Evolutionary conservation across 2,113 vertebrate species (phyloP).

Genomic region (Saimiri boliviensis): DNA sequence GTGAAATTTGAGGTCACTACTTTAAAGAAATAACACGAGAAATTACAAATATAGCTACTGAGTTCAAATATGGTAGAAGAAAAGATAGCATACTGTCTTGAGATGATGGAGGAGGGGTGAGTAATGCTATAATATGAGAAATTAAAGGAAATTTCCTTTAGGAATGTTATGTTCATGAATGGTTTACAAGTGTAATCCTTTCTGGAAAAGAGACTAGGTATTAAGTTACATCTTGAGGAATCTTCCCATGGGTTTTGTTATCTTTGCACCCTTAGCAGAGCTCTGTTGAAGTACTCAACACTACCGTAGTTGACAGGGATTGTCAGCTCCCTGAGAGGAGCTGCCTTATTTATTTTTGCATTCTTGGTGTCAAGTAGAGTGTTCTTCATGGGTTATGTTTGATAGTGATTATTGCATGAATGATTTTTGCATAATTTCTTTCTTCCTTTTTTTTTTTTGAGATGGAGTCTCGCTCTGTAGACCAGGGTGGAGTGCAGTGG

Average conservation of each 20-base stretch:
- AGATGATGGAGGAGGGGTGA: not conserved
- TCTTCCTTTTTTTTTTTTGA: not conserved
- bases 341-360: not conserved
- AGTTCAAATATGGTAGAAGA: not conserved
- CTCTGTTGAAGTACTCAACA: not conserved
- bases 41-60: not conserved
- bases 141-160: not conserved
- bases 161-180: not conserved
- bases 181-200: not conserved
- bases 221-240: not conserved
- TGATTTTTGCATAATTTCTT: not conserved
- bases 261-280: not conserved
- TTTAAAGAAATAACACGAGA: constrained; percentile 21
- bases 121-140: not conserved
- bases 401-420: not conserved
- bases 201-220: not conserved
- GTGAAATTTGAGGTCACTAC: not conserved
- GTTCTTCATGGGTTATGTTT: not conserved
- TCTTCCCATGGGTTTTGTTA: not conserved
- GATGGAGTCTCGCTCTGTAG: too few relatives aligned
- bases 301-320: not conserved
- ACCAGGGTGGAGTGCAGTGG: too few relatives aligned
- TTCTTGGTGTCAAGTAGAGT: not conserved
- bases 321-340: not conserved
- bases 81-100: not conserved